Conservation (phyloP, 2,888 invertebrate species). For the Brenthis daphne region DNA sequence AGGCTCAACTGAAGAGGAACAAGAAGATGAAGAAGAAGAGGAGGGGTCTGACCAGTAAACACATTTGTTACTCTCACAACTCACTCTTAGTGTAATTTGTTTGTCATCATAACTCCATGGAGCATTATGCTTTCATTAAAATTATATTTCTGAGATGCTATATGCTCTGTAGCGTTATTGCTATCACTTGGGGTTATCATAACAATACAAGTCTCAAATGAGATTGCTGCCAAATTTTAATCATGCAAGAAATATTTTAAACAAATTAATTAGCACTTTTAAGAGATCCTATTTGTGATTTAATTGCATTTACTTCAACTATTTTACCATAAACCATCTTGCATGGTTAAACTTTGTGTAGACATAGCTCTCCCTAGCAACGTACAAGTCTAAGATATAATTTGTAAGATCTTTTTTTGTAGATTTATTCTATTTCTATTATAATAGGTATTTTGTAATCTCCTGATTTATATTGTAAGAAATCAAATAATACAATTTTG, state of each 20-base stretch:
- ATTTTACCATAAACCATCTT: slow-evolving; percentile 52
- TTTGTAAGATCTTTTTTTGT: slow-evolving; percentile 76
- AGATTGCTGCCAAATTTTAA: slow-evolving; percentile 68
- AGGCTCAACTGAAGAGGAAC: slow-evolving; percentile 75
- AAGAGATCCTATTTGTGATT: slow-evolving; percentile 52
- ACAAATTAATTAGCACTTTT: slow-evolving; percentile 49
- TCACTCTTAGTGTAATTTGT: slow-evolving; percentile 76
- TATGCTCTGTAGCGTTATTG: slow-evolving; percentile 40
- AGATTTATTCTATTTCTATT: slow-evolving; percentile 67
- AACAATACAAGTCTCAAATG: slow-evolving; percentile 69
- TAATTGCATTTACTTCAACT: slow-evolving; percentile 64
- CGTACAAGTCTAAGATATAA: slow-evolving; percentile 78
- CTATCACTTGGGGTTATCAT: slow-evolving; percentile 64
- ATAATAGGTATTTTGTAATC: slow-evolving; percentile 77
- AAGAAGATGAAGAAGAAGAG: slow-evolving; percentile 77
- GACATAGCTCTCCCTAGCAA: slow-evolving; percentile 75
- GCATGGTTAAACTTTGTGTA: slow-evolving; percentile 71
- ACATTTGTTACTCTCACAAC: slow-evolving; percentile 59
- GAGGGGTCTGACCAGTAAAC: slow-evolving; percentile 80
- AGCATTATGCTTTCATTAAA: slow-evolving; percentile 43
- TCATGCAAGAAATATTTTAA: slow-evolving; percentile 59
- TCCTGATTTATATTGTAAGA: slow-evolving; percentile 70
- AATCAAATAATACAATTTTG: slow-evolving; percentile 61
- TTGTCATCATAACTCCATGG: slow-evolving; percentile 68
- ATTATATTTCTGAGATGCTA: slow-evolving; percentile 40